Percentiles rank a stretch among this genome's conserved stretches.
phyloP scores from a whole-genome alignment of 2,888 invertebrate species.

The Drosophila borborema region DNA sequence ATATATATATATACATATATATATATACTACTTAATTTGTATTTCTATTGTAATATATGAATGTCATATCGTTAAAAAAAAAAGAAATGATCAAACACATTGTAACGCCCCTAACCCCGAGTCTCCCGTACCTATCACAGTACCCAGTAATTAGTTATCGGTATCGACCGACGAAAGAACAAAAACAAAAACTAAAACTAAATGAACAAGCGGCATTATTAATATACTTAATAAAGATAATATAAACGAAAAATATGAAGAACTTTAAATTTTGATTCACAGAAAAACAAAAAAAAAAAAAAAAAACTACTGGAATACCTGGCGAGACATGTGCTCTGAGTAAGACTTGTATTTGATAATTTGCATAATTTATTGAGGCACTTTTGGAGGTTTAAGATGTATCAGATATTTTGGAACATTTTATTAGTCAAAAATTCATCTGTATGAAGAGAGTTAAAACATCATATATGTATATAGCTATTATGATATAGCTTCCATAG shows the following conservation, averaged over 20 bases:
- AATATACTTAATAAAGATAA: conserved; percentile 52
- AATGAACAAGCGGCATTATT: conserved; percentile 35
- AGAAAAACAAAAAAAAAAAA: too few species aligned
- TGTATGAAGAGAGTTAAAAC: too few species aligned
- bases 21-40: conserved; percentile 45
- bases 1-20: neutral
- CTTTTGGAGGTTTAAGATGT: too few species aligned
- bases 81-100: conserved; percentile 7
- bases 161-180: conserved; percentile 12
- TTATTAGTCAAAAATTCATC: too few species aligned
- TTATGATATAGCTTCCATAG: too few species aligned
- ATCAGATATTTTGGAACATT: too few species aligned
- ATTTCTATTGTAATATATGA: conserved; percentile 50
- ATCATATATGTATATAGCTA: too few species aligned
- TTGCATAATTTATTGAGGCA: neutral
- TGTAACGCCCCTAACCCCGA: neutral
- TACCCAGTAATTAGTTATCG: conserved; percentile 28
- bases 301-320: neutral
- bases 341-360: too few species aligned
- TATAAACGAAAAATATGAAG: conserved; percentile 18
- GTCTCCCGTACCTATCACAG: conserved; percentile 1
- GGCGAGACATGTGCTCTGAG: neutral
- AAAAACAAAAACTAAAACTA: neutral
- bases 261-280: neutral
- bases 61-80: conserved; percentile 43